These are phyloP conservation scores for Troides helena DNA, from an alignment of 2,888 invertebrate genomes.

Conservation along the genomic window DNA sequence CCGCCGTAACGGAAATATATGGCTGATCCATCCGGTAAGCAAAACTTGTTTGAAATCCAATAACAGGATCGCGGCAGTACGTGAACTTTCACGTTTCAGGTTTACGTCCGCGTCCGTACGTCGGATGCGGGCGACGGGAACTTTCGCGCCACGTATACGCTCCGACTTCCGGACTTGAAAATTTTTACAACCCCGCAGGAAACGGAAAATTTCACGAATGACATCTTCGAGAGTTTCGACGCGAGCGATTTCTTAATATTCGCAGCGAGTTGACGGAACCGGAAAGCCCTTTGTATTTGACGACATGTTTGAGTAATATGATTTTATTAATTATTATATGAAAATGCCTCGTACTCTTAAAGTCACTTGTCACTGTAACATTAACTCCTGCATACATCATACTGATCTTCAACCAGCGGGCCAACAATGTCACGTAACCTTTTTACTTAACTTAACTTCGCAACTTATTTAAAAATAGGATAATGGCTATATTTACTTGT, in stretches of 20 bases:
- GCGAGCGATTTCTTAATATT: not conserved
- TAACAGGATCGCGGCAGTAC: conserved; percentile 22
- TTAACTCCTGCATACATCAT: too few species aligned
- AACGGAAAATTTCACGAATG: conserved; percentile 8
- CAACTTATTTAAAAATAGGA: too few species aligned
- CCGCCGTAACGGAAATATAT: not conserved
- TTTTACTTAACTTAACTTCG: too few species aligned
- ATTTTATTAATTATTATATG: too few species aligned
- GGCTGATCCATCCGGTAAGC: not conserved
- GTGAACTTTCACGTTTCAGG: conserved; percentile 31
- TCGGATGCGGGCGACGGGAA: conserved; percentile 20
- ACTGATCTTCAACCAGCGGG: too few species aligned
- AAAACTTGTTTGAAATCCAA: conserved; percentile 32
- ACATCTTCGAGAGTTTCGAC: not conserved
- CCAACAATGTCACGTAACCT: too few species aligned
- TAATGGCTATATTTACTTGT: too few species aligned
- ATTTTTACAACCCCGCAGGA: conserved; percentile 12
- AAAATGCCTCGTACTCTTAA: too few species aligned
- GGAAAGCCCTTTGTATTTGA: not conserved
- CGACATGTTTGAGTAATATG: too few species aligned
- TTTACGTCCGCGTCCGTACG: conserved; percentile 8
- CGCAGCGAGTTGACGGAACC: not conserved
- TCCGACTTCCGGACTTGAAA: conserved; percentile 10
- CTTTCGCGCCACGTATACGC: not conserved
- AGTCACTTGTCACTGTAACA: too few species aligned